A percentile compares a stretch with the other conserved stretches of the same genome.
Evolutionary conservation across 2,113 vertebrate genomes (phyloP).

Genomic region (Malurus elegans): DNA sequence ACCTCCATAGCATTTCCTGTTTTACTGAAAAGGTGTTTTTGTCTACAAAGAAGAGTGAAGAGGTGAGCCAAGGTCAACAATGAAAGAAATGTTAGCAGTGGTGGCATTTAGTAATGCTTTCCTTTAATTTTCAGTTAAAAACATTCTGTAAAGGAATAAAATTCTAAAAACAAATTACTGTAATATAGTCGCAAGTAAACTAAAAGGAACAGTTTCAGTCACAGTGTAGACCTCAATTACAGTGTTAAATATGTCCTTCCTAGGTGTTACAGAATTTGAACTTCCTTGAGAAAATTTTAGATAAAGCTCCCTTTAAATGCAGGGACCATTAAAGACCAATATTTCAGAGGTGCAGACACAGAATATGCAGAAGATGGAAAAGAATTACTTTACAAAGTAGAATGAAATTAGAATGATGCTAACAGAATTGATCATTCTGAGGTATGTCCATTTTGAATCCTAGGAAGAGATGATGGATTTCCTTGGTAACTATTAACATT

Average conservation of each 20-base stretch:
- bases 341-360: background rate
- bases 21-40: background rate
- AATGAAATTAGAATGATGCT: background rate
- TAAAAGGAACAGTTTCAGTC: background rate
- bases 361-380: background rate
- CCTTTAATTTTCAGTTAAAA: conserved; percentile 29
- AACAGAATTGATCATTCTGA: background rate
- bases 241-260: background rate
- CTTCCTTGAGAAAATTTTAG: conserved; percentile 2
- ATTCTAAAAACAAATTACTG: background rate
- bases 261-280: background rate
- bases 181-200: background rate
- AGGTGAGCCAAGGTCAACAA: background rate
- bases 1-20: background rate
- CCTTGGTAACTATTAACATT: background rate
- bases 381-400: background rate
- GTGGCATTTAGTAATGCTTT: conserved; percentile 39
- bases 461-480: background rate
- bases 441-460: background rate
- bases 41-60: background rate
- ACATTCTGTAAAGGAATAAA: conserved; percentile 19
- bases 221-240: background rate
- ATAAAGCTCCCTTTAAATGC: conserved; percentile 5
- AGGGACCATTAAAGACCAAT: conserved; percentile 1
- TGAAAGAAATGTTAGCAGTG: conserved; percentile 1